phyloP scores from a whole-genome alignment of 2,888 invertebrate genomes.

The Ochropleura leucogaster region DNA sequence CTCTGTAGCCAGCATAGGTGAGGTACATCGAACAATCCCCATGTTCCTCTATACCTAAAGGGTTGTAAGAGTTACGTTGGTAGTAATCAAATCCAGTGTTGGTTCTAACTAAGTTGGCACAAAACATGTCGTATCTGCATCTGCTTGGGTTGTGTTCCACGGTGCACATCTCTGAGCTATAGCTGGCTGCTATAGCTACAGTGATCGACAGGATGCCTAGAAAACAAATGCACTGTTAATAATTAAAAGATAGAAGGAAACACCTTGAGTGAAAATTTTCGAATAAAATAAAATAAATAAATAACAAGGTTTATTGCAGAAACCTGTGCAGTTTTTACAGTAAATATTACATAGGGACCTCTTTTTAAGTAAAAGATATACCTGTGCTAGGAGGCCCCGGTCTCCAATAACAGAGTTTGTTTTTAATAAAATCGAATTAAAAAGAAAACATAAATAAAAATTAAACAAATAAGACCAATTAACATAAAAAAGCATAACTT shows the following conservation, averaged over 20 bases:
- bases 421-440: too few species aligned
- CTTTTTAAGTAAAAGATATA: too few species aligned
- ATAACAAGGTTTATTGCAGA: too few species aligned
- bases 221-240: slow-evolving; percentile 25
- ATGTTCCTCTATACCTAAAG: not conserved
- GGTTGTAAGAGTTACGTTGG: slow-evolving; percentile 5
- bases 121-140: slow-evolving; percentile 44
- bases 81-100: slow-evolving; percentile 25
- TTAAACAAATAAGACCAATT: too few species aligned
- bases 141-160: not conserved
- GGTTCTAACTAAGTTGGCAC: slow-evolving; percentile 4
- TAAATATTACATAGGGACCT: too few species aligned
- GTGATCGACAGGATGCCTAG: slow-evolving; percentile 36
- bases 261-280: not conserved
- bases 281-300: too few species aligned
- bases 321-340: too few species aligned
- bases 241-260: not conserved
- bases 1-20: slow-evolving; percentile 31
- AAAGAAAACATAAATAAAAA: too few species aligned
- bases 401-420: too few species aligned
- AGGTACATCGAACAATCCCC: slow-evolving; percentile 22
- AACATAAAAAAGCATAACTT: too few species aligned
- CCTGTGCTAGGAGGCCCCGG: too few species aligned
- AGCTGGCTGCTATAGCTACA: slow-evolving; percentile 11
- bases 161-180: slow-evolving; percentile 29